Base-by-base conservation (phyloP, 2,888 invertebrate species). In the Congeria kusceri region DNA sequence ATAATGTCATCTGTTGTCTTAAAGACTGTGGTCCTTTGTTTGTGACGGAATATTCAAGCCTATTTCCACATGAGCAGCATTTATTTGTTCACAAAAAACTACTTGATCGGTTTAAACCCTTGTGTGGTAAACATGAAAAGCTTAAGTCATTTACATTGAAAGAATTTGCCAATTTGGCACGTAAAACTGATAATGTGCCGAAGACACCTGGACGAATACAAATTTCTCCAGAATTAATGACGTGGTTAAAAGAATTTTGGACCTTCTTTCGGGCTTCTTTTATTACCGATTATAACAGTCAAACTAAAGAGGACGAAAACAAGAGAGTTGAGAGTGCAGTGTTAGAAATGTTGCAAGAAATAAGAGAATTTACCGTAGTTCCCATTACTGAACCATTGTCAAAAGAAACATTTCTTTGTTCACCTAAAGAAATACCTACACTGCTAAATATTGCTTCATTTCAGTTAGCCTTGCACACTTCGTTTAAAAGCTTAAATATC, bases 1-100 rank as follows among this genome's bases (percentile, higher is more conserved):
- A 89, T 64, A 56, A 62, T 11, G 57, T 74, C 20, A 59, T 89
- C 27, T 57, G 83, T 20, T 57, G 58, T 27, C 85, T 88, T 59
- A 28, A 7, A 32, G 69, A 77, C 4, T 62, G 23, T 15, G 84
- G 85, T 2, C 9, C 18, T 44, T 71, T 85, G 5, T 86, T 77
- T 64, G 64, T 64, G 20, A 72, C 76, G n/a, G 68, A 70, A 39
- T 77, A 32, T 27, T 56, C 47, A 15, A 27, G 63, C 18, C 58
- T 77, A 32, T 76, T 76, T 58, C 47, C 58, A 53, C 46, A 57
- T 18, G 18, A 44, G 11, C 9, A 18, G 46, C 9, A 18, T 44
- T 44, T 44, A 44, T 44, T 44, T 44, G 11, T 44, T 44, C 46
- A 44, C 46, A 9, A 44, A 13, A 18, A 9, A 44, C 11, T 44